A percentile compares a stretch with the other conserved stretches of the same genome.
Evolutionary conservation across 2,888 invertebrate genomes (phyloP).

Genomic region (Caenorhabditis angaria): DNA sequence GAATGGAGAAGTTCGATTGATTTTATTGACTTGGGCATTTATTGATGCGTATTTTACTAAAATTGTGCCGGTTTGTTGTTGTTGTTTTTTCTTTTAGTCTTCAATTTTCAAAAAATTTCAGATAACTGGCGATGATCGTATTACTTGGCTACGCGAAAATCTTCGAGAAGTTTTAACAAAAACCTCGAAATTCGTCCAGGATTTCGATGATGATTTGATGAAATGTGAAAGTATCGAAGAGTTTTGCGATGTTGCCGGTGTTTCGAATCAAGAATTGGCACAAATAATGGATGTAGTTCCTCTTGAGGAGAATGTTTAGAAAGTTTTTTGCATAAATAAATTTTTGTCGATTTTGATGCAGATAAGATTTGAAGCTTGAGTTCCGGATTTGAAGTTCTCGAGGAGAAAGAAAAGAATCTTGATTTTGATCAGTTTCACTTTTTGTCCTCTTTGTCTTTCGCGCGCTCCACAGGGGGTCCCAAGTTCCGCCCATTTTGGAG

Average conservation of each 20-base stretch:
- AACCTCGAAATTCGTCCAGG: conserved; percentile 38
- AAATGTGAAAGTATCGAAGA: conserved; percentile 20
- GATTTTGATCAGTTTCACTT: background rate
- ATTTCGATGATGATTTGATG: conserved; percentile 41
- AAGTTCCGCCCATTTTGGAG: background rate
- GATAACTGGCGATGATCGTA: conserved; percentile 47
- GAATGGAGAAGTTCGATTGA: background rate
- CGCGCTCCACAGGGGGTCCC: background rate
- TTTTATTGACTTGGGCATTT: conserved; percentile 50
- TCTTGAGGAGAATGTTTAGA: background rate
- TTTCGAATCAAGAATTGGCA: background rate
- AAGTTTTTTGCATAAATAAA: background rate
- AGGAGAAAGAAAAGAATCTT: background rate
- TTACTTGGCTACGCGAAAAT: conserved; percentile 47
- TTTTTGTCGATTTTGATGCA: background rate
- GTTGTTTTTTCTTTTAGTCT: too few species aligned
- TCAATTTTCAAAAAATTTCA: too few species aligned
- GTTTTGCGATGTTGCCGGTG: conserved; percentile 34
- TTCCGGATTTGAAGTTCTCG: background rate
- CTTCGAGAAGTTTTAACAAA: conserved; percentile 42
- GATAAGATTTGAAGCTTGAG: background rate
- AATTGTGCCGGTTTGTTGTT: conserved; percentile 46
- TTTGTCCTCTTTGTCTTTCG: background rate
- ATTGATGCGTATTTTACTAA: conserved; percentile 51
- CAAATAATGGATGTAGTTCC: background rate